These are phyloP conservation scores for Oreochromis spilurus DNA, from an alignment of 2,113 vertebrate genomes.

Conservation along the genomic window DNA sequence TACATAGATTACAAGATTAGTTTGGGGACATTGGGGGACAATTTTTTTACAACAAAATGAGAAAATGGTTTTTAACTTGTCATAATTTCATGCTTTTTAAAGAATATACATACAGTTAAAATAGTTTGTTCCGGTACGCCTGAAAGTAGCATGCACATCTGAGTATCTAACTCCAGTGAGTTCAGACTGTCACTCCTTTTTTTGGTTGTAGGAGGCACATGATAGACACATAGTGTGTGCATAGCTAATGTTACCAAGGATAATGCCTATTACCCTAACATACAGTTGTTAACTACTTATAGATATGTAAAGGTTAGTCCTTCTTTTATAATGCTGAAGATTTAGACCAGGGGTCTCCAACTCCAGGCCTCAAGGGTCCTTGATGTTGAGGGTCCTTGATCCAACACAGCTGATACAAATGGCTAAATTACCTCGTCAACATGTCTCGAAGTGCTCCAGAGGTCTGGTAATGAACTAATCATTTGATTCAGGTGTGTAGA, in stretches of 20 bases:
- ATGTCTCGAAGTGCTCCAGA: too few relatives aligned
- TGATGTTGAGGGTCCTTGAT: too few relatives aligned
- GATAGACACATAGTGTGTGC: background rate
- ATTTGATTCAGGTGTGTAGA: too few relatives aligned
- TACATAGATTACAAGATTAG: background rate
- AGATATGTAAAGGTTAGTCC: background rate
- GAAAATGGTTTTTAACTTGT: background rate
- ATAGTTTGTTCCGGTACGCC: rapidly evolving
- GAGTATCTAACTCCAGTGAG: background rate
- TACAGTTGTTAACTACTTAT: too few relatives aligned
- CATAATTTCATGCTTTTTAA: background rate
- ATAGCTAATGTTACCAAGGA: background rate
- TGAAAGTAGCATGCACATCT: background rate
- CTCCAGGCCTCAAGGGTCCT: too few relatives aligned
- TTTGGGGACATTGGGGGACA: background rate
- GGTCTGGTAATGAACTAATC: too few relatives aligned
- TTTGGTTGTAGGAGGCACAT: background rate
- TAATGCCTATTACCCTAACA: too few relatives aligned
- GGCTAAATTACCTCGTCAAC: too few relatives aligned
- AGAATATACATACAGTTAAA: background rate
- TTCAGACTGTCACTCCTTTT: background rate
- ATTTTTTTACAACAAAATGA: background rate
- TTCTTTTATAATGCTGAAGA: background rate
- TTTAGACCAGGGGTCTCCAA: background rate
- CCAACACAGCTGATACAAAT: too few relatives aligned